Base-by-base conservation (phyloP, 2,888 invertebrate species). In the Macrosiphum euphorbiae region DNA sequence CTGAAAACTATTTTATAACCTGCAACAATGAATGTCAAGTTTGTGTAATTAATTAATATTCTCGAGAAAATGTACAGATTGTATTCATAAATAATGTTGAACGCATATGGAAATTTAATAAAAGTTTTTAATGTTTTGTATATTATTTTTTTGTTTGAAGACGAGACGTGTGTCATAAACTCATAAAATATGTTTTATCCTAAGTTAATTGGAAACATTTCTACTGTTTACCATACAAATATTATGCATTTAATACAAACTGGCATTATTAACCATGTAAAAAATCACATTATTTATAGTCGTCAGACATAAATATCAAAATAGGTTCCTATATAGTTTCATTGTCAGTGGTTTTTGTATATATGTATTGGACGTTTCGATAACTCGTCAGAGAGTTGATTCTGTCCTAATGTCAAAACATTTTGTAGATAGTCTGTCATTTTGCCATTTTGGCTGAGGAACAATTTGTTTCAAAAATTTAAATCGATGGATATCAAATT, bases 261-360 rank as follows among this genome's bases (percentile, higher is more conserved):
- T 16, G 35, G 20, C 78, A 78, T 78, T 58, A 26, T 35, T 35
- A 78, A 78, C 16, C 35, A 2, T 78, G 78, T 78, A 35, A 35
- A 78, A 78, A 78, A 78, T 35, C 1, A 78, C 35, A 5, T 35
- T 78, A 3, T 78, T 78, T 35, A 78, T 35, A 78, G 35, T 35
- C 35, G 35, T 35, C 78, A 35, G 35, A 24, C 78, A 20, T 35
- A 35, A 78, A 3, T 20, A 67, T 67, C 78, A 78, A 35, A 78
- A 78, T 78, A 78, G 78, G 35, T 78, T 78, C 35, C 35, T 78
- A 55, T 78, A 55, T 55, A 78, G 78, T 78, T 78, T 78, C 78
- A 78, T 20, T 35, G 20, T 20, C 35, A 78, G 35, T 35, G 35
- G 20, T 78, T 78, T 78, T 78, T 78, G 35, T 78, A 35, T 26